Percentiles rank a stretch among this genome's conserved stretches.
Conservation (phyloP, 2,888 invertebrate genomes). For the Nephrotoma appendiculata region DNA sequence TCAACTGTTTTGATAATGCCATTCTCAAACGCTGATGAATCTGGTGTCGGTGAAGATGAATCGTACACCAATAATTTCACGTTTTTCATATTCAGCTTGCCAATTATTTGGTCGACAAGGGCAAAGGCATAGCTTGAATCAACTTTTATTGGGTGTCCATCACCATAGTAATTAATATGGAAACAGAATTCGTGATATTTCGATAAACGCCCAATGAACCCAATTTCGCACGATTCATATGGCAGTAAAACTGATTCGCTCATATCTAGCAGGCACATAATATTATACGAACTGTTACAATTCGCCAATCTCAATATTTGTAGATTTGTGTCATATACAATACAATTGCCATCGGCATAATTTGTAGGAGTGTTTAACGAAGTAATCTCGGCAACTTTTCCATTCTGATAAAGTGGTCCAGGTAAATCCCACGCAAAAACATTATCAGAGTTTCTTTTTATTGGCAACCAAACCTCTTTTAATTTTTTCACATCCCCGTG, state of each 20-base stretch:
- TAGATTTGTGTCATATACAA: background rate
- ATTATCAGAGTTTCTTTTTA: background rate
- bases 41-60: background rate
- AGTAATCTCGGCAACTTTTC: background rate
- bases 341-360: background rate
- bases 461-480: background rate
- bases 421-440: background rate
- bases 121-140: background rate
- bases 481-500: background rate
- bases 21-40: background rate
- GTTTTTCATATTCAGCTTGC: background rate
- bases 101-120: background rate
- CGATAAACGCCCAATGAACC: background rate
- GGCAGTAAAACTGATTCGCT: background rate
- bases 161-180: background rate
- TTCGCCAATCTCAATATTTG: background rate
- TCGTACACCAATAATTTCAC: background rate
- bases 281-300: background rate
- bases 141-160: background rate
- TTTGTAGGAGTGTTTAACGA: background rate
- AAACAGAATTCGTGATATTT: background rate
- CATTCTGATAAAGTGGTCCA: background rate
- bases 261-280: background rate
- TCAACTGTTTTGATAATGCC: background rate
- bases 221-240: background rate